Evolutionary conservation across 1,140 invertebrate species (phyloP).

Genomic region (Pararge aegeria): DNA sequence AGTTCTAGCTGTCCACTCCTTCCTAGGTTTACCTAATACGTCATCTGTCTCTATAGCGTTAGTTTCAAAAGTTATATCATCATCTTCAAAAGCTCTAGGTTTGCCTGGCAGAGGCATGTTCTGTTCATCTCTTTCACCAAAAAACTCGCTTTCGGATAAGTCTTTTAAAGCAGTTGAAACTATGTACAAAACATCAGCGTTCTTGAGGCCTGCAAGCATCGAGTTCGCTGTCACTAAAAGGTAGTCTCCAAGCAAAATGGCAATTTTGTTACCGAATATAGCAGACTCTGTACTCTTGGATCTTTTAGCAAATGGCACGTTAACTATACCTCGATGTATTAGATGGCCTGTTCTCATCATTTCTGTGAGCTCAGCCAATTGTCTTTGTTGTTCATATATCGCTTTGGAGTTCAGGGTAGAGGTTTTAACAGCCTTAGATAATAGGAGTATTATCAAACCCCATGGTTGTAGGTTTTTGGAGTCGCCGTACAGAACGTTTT

Average conservation of each 20-base stretch:
- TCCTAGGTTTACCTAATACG: constrained; percentile 82
- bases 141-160: constrained; percentile 91
- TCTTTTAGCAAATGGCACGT: constrained; percentile 81
- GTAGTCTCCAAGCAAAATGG: constrained; percentile 93
- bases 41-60: constrained; percentile 69
- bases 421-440: constrained; percentile 89
- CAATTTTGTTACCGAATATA: constrained; percentile 94
- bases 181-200: constrained; percentile 88
- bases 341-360: constrained; percentile 97
- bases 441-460: constrained; percentile 91
- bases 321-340: constrained; percentile 93
- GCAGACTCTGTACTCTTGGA: constrained; percentile 69
- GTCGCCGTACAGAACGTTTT: constrained; percentile 90
- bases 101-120: constrained; percentile 88
- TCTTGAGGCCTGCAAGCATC: constrained; percentile 86
- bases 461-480: constrained; percentile 92
- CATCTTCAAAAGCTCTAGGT: constrained; percentile 59
- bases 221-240: constrained; percentile 90
- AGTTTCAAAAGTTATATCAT: constrained; percentile 57
- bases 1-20: constrained; percentile 91
- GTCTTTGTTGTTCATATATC: constrained; percentile 84
- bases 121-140: constrained; percentile 87
- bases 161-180: constrained; percentile 91
- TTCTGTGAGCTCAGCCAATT: constrained; percentile 94
- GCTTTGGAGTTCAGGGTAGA: constrained; percentile 33